Conservation (phyloP, 2,113 vertebrate genomes). For the Cisticola juncidis region DNA sequence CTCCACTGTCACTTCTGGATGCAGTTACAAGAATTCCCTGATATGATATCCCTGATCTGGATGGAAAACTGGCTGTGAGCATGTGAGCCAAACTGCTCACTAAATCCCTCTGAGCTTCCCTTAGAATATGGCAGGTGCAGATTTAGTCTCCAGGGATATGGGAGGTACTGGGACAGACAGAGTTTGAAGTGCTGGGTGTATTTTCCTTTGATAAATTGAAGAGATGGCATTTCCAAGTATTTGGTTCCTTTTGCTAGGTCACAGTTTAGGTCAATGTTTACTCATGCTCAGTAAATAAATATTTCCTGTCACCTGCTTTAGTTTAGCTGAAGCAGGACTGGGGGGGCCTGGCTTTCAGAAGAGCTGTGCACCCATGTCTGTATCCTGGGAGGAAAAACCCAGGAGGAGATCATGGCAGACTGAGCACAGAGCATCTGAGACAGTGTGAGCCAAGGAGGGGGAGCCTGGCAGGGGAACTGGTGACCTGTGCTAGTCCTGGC, state of each 20-base stretch:
- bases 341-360: not conserved
- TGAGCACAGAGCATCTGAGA: not conserved
- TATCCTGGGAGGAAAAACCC: not conserved
- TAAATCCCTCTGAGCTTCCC: not conserved
- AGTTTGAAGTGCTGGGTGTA: not conserved
- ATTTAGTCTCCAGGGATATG: not conserved
- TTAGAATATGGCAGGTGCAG: not conserved
- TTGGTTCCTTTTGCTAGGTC: not conserved
- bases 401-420: rapidly evolving
- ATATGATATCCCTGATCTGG: not conserved
- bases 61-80: not conserved
- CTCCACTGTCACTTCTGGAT: not conserved
- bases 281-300: not conserved
- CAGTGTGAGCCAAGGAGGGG: not conserved
- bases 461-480: not conserved
- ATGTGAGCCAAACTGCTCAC: not conserved
- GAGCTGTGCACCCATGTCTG: not conserved
- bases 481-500: not conserved
- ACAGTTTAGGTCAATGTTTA: not conserved
- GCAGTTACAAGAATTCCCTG: not conserved
- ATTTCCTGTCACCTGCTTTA: not conserved
- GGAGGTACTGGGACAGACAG: not conserved
- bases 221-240: not conserved
- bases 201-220: not conserved
- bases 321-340: not conserved